Evolutionary conservation across 2,888 invertebrate genomes (phyloP), one percentile per base, ranked within the genome.

Genomic region (Philereme transversata): DNA sequence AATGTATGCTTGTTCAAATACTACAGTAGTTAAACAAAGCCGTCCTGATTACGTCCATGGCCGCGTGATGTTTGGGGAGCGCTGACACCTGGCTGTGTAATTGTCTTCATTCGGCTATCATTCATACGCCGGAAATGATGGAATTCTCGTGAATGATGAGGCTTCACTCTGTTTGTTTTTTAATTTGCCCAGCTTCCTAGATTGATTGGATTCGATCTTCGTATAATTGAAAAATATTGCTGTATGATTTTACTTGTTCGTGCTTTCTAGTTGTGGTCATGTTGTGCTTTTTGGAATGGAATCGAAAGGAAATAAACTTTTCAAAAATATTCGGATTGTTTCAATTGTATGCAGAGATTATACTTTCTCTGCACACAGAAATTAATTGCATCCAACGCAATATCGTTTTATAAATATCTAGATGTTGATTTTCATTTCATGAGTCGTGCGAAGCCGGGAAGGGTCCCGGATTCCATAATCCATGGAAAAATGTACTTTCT

Each of bases 51-150:
- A 59, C 63, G 63, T 59, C 59, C 59, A 56, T 36, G 4, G 4
- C 10, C 7, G 40, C 48, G 55, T 59, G 63, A 62, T 63, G 60
- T 65, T 63, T 65, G 65, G 57, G 63, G 60, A 36, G 56, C 35
- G 53, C 53, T 36, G 56, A 67, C 69, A 69, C 69, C 69, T 69
- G 69, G 47, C 60, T 60, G 34, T 54, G 68, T 69, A 69, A 67
- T 67, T 67, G 67, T 67, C 67, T 69, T 64, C 62, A 51, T 48
- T 55, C 64, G 57, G 41, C 65, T 61, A 69, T 67, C 69, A 67
- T 65, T 70, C 69, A 66, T 64, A 55, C 59, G 65, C 66, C 62
- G 49, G 60, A 60, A 67, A 69, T 67, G 67, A 69, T 62, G 62
- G 57, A 60, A 61, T 57, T 51, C 62, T 33, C 52, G 41, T 48